Evolutionary conservation across 2,113 vertebrate species (phyloP).

Genomic region (Alethe diademata): DNA sequence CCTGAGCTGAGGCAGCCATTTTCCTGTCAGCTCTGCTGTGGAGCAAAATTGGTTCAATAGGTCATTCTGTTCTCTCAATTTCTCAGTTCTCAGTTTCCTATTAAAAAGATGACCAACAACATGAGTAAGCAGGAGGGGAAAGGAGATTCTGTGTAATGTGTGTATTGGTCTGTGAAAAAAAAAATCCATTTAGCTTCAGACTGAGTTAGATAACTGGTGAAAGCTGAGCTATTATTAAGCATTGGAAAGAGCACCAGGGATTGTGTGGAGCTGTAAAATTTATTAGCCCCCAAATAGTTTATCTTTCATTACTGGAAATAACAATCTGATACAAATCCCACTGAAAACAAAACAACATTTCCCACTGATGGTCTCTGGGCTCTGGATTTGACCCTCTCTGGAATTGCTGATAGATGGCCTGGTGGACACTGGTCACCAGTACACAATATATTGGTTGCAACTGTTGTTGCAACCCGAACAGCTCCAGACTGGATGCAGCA

Average conservation of each 20-base stretch:
- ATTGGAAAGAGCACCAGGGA: neutral
- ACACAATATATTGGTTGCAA: neutral
- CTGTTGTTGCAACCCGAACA: neutral
- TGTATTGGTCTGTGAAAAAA: neutral
- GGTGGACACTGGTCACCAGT: neutral
- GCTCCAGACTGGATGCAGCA: neutral
- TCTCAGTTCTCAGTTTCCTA: neutral
- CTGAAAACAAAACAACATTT: neutral
- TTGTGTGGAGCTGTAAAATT: neutral
- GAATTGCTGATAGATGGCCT: neutral
- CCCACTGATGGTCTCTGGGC: neutral
- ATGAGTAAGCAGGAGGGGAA: neutral
- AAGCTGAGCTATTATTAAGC: neutral
- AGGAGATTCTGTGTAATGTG: neutral
- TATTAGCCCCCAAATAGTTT: neutral
- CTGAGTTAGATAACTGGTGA: neutral
- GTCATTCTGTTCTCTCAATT: conserved; percentile 9
- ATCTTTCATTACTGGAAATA: neutral
- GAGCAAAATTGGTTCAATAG: conserved; percentile 34
- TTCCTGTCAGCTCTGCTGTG: conserved; percentile 7
- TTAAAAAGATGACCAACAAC: neutral
- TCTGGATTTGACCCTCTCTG: neutral
- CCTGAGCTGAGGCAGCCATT: neutral
- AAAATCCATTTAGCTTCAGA: neutral
- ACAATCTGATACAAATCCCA: neutral